Conservation (phyloP, 2,113 vertebrate genomes). For the Centropus bengalensis region DNA sequence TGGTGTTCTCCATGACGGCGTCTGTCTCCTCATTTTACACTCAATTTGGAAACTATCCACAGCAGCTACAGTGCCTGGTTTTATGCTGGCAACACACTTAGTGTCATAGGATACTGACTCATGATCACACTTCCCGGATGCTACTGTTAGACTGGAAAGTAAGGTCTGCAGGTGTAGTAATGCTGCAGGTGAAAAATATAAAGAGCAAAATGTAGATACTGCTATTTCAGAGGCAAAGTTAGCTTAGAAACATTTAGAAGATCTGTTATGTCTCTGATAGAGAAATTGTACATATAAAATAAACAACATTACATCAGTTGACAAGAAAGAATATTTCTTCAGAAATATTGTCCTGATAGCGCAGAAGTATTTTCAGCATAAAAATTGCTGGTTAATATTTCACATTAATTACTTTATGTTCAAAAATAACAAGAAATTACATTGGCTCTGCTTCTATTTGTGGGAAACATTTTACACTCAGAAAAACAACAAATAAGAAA, state of each 20-base stretch:
- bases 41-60: background rate
- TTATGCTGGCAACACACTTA: background rate
- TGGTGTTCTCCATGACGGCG: background rate
- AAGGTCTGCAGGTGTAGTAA: background rate
- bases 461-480: background rate
- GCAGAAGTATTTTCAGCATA: background rate
- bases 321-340: background rate
- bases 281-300: background rate
- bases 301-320: background rate
- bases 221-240: background rate
- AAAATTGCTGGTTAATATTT: background rate
- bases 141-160: background rate
- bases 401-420: background rate
- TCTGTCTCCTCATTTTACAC: background rate
- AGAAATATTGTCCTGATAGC: background rate
- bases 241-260: background rate
- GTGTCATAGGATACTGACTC: rapidly evolving
- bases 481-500: background rate
- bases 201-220: background rate
- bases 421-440: background rate
- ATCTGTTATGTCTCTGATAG: background rate
- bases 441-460: background rate
- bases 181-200: background rate
- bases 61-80: background rate
- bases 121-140: rapidly evolving